Evolutionary conservation across 1,140 invertebrate genomes (phyloP), one percentile per base, ranked within the genome.

Genomic region (Hesperophylax magnus): DNA sequence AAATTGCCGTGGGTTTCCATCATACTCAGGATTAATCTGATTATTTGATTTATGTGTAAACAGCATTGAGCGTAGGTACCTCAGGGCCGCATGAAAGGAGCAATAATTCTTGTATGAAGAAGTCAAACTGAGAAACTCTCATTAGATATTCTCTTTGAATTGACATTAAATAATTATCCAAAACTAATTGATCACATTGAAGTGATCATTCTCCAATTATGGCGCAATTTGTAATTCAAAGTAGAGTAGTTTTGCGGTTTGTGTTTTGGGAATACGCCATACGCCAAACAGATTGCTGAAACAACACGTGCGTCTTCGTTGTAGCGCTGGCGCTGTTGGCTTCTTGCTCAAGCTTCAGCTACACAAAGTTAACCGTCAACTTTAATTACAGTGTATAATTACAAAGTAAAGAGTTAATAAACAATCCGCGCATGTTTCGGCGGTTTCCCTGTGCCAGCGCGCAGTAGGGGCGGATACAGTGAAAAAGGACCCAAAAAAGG

Each of bases 381-480:
- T 83, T 80, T 83, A 83, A 83, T 83, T 80, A 83, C 53, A 69
- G 75, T 24, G 69, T 58, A 69, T 82, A 82, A 82, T 82, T 80
- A 77, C 78, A 77, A 80, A 82, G 81, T 61, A 74, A 82, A 78
- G 81, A 82, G 82, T 83, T 83, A 80, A 83, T 83, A 79, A 83
- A 83, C 77, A 80, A 78, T 83, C 75, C 75, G 67, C 80, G 75
- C 65, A 18, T 56, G 31, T 81, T 69, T 80, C 54, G 69, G 54
- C 69, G 58, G 71, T 75, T 54, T 69, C 11, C 72, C 52, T 39
- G 20, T 2, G 0, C 9, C 53, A 18, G 53, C 9, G 24, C 2
- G 22, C 1, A 18, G 14, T 14, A 31, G 72, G 18, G 22, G 27
- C 17, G 17, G 27, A 60, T 15, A 5, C n/a, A 22, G 22, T 3